Evolutionary conservation across 2,888 invertebrate genomes (phyloP).

Genomic region (Ypsolopha sequella): DNA sequence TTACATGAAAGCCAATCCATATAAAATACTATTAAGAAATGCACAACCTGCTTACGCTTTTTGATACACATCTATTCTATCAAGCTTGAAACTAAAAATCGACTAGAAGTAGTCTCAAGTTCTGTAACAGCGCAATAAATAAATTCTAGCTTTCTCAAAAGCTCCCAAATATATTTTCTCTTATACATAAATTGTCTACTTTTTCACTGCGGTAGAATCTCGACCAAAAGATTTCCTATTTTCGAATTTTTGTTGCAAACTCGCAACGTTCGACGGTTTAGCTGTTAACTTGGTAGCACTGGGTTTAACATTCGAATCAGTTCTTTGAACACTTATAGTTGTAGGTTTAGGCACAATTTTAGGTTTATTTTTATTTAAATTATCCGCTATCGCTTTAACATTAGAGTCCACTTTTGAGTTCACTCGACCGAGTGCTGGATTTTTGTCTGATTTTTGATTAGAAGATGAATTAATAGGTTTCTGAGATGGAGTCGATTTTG

Average conservation of each 20-base stretch:
- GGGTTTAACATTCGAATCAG: conserved; percentile 40
- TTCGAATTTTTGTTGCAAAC: conserved; percentile 85
- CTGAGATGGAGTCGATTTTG: conserved; percentile 31
- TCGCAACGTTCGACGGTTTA: conserved; percentile 79
- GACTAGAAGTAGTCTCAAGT: too few species aligned
- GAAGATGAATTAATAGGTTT: conserved; percentile 37
- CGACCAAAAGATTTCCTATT: conserved; percentile 62
- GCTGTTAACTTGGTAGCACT: conserved; percentile 60
- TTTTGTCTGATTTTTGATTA: conserved; percentile 32
- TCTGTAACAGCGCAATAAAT: too few species aligned
- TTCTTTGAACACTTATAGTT: conserved; percentile 31
- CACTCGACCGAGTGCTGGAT: conserved; percentile 33
- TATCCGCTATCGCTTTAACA: conserved; percentile 58
- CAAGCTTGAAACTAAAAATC: too few species aligned
- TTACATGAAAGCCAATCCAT: too few species aligned
- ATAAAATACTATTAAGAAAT: too few species aligned
- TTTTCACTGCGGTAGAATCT: conserved; percentile 44
- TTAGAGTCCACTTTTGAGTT: conserved; percentile 50
- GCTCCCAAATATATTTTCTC: too few species aligned
- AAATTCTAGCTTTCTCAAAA: too few species aligned
- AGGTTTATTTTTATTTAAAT: conserved; percentile 58
- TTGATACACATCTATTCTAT: too few species aligned
- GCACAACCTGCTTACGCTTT: too few species aligned
- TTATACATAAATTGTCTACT: conserved; percentile 17
- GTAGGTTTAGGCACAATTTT: conserved; percentile 59